Conservation (phyloP, 2,797 vertebrate species). For the Darevskia nairensis region DNA sequence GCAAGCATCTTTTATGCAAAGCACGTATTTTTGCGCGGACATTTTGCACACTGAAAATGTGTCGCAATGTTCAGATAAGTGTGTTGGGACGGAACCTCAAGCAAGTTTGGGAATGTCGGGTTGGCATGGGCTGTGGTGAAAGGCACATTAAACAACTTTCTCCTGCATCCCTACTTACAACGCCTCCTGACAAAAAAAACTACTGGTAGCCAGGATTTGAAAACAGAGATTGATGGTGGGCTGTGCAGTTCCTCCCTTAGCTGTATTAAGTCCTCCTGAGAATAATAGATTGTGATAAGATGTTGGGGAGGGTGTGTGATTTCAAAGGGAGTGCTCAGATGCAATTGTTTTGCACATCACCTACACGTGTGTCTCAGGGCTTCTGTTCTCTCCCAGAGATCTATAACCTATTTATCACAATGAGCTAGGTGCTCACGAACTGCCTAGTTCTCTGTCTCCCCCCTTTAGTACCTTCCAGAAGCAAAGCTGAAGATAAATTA, state of each 20-base stretch:
- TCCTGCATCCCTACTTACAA: too few relatives aligned
- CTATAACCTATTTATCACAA: slow-evolving; percentile 10
- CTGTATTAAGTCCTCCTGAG: not conserved
- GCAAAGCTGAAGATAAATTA: slow-evolving; percentile 49
- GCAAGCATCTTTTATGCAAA: too few relatives aligned
- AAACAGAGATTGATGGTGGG: not conserved
- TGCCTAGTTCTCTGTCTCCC: not conserved
- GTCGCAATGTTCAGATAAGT: too few relatives aligned
- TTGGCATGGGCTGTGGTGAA: too few relatives aligned
- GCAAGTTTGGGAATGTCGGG: too few relatives aligned
- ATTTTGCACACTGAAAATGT: too few relatives aligned
- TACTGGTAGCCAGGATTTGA: not conserved
- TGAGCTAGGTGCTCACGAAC: not conserved
- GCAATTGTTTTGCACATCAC: not conserved
- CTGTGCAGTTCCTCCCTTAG: not conserved
- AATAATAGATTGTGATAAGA: not conserved
- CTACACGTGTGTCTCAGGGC: not conserved
- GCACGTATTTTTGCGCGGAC: too few relatives aligned
- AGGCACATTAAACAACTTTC: too few relatives aligned
- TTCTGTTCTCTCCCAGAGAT: not conserved
- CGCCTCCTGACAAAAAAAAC: not conserved
- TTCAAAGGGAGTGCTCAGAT: not conserved
- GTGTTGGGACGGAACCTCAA: too few relatives aligned
- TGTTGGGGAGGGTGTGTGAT: not conserved
- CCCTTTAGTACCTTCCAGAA: not conserved